Evolutionary conservation across 2,797 vertebrate species (phyloP).

Genomic region (Sebastes ruberrimus): DNA sequence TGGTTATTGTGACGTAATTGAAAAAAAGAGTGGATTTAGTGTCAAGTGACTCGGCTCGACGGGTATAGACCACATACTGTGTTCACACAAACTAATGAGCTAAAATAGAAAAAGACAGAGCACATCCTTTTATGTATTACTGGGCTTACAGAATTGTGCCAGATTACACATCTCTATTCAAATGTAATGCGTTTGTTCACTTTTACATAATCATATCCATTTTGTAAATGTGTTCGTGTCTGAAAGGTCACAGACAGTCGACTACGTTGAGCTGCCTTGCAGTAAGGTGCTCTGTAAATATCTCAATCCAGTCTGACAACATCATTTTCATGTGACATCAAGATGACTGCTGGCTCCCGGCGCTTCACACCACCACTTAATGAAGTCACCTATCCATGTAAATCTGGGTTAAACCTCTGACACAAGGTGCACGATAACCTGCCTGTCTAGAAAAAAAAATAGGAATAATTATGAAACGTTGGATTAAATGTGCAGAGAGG

Average conservation of each 20-base stretch:
- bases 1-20: no score
- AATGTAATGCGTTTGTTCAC: background rate
- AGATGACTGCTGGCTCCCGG: constrained; percentile 20
- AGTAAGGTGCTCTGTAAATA: constrained; percentile 29
- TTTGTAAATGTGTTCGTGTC: constrained; percentile 1
- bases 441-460: constrained; percentile 2
- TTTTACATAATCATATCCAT: background rate
- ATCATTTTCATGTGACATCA: constrained; percentile 43
- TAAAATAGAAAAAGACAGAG: background rate
- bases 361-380: constrained; percentile 34
- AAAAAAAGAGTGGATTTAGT: no score
- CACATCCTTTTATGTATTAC: background rate
- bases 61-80: background rate
- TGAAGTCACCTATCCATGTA: constrained; percentile 24
- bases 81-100: background rate
- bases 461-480: background rate
- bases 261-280: background rate
- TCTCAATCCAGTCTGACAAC: constrained; percentile 48
- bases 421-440: background rate
- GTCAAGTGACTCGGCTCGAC: background rate
- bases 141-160: background rate
- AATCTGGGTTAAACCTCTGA: background rate
- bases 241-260: constrained; percentile 42
- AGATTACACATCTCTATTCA: background rate
- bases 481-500: constrained; percentile 11